phyloP scores from a whole-genome alignment of 2,888 invertebrate species.

The Anorthoa munda region DNA sequence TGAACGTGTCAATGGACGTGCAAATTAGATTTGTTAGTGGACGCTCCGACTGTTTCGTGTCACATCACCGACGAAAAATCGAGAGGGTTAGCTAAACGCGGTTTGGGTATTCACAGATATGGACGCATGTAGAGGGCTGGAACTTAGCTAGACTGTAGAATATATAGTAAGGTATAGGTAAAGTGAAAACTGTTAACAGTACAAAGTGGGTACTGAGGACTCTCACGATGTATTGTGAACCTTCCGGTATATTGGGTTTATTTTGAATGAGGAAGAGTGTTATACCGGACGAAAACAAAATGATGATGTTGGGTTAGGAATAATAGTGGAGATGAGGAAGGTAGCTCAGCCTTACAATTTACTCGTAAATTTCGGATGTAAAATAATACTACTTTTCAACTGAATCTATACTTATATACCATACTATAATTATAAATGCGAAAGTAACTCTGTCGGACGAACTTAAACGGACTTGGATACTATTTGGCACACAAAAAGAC shows the following conservation, averaged over 20 bases:
- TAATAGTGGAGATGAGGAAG: neutral
- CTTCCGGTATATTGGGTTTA: neutral
- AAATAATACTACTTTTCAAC: too few species aligned
- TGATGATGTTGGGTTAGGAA: neutral
- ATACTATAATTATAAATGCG: too few species aligned
- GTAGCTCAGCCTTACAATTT: neutral
- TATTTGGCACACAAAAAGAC: too few species aligned
- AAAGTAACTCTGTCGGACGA: too few species aligned
- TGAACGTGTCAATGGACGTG: constrained; percentile 80
- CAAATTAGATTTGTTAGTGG: constrained; percentile 89
- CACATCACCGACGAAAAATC: constrained; percentile 64
- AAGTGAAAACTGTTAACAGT: too few species aligned
- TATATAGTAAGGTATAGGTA: neutral
- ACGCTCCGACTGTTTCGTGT: constrained; percentile 65
- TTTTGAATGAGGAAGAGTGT: neutral
- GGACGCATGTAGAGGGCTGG: constrained; percentile 8
- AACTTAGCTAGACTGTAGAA: neutral
- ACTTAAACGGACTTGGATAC: too few species aligned
- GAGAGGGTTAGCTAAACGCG: constrained; percentile 61
- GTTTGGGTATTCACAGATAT: constrained; percentile 34
- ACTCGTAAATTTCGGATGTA: too few species aligned
- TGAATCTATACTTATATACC: too few species aligned
- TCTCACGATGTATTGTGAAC: neutral
- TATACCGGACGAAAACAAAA: neutral
- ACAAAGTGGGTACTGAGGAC: neutral